A percentile compares a stretch with the other conserved stretches of the same genome.
These are phyloP conservation scores for Cordylochernes scorpioides DNA, from an alignment of 2,888 invertebrate species.

Conservation along the genomic window DNA sequence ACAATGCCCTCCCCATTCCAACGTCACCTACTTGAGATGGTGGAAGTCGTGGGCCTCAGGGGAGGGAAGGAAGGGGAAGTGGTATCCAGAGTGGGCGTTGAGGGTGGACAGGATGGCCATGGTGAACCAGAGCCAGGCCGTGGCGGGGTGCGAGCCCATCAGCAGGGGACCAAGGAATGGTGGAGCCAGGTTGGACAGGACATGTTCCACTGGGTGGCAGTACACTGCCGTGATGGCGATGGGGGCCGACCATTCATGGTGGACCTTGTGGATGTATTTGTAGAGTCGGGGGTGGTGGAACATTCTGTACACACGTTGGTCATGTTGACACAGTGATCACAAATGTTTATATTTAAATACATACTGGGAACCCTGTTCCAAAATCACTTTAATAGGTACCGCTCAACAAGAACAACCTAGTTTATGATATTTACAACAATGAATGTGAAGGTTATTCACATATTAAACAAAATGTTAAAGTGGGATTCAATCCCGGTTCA, in stretches of 20 bases:
- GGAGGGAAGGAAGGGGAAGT: constrained; percentile 54
- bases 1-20: too few relatives aligned
- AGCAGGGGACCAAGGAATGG: constrained; percentile 33
- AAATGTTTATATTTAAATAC: too few relatives aligned
- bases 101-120: constrained; percentile 48
- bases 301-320: constrained; percentile 27
- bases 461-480: too few relatives aligned
- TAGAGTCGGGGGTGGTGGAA: constrained; percentile 45
- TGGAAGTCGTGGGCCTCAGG: constrained; percentile 68
- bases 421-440: too few relatives aligned
- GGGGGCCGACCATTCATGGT: constrained; percentile 67
- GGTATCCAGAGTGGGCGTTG: constrained; percentile 58
- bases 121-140: constrained; percentile 40
- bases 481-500: too few relatives aligned
- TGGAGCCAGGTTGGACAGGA: constrained; percentile 47
- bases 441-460: too few relatives aligned
- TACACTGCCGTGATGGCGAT: constrained; percentile 54
- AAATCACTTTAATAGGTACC: too few relatives aligned
- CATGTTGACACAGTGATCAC: too few relatives aligned
- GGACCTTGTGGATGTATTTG: constrained; percentile 53
- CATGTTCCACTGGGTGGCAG: constrained; percentile 45
- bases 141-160: constrained; percentile 19
- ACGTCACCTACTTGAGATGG: constrained; percentile 37
- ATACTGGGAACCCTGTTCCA: too few relatives aligned
- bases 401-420: too few relatives aligned